Base-by-base conservation (phyloP, 2,888 invertebrate species). In the Tanypteryx hageni region DNA sequence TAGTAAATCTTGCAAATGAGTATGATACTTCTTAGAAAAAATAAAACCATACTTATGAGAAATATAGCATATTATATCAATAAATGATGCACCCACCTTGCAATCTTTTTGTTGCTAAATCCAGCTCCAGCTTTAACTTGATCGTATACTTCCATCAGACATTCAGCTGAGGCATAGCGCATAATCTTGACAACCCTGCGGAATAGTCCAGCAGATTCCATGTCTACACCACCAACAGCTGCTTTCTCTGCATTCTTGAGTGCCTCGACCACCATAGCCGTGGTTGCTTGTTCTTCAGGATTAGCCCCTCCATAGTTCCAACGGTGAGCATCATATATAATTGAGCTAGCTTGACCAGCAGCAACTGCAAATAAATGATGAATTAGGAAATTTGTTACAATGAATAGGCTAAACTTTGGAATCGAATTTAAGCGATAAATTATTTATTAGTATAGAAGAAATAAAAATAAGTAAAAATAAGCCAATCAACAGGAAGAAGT, bases 261-360 rank as follows among this genome's bases (percentile, higher is more conserved):
- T 0, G 96, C 96, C 0, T 94, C 94, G 22, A 96, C 95, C 0
- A 97, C 96, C 0, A 95, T 95, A 27, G 96, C 96, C 5, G 96
- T 95, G 94, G 96, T 97, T 93, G 96, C 95, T 64, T 95, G 94
- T 93, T 94, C 95, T 1, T 94, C 95, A 22, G 94, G 95, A 58
- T 95, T 95, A 0, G 96, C 96, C 93, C 97, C 97, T 0, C 97
- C 97, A 93, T 96, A 96, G 94, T 98, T 97, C 94, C 97, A 98
- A 93, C 98, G 96, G 92, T 98, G 96, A 0, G 97, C 96, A 10
- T 93, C 94, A 92, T 94, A 94, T 22, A 92, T n/a, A 18, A 92
- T 56, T 68, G 58, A 16, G 16, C 56, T 27, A 22, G 58, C 10
- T 31, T 22, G 57, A 9, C 89, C 89, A n/a, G 64, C 64, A 64